Conservation (phyloP, 2,113 vertebrate genomes). For the Hemiscyllium ocellatum region DNA sequence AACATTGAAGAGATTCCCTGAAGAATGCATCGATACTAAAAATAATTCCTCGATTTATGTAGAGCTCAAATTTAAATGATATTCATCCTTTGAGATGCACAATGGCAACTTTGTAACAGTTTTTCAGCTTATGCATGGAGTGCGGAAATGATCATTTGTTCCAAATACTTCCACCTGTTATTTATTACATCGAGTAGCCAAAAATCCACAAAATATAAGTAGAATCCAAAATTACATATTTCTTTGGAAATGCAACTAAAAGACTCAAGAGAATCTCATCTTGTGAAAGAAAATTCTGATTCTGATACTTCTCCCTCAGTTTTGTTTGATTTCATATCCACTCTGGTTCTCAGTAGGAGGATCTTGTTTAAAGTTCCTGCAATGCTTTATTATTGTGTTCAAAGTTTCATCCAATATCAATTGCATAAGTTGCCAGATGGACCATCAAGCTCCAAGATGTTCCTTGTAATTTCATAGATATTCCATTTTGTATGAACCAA, state of each 20-base stretch:
- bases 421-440: background rate
- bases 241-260: background rate
- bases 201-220: background rate
- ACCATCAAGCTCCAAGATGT: background rate
- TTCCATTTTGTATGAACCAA: background rate
- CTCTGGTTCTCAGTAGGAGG: background rate
- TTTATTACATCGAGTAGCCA: background rate
- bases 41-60: slow-evolving; percentile 22
- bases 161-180: background rate
- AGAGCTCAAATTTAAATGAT: slow-evolving; percentile 12
- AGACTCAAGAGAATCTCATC: background rate
- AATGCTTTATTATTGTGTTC: background rate
- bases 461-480: background rate
- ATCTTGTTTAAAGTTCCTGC: background rate
- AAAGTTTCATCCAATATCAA: background rate
- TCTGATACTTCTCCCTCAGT: background rate
- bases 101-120: background rate
- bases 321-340: background rate
- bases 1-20: slow-evolving; percentile 7
- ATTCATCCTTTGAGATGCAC: slow-evolving; percentile 14
- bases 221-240: background rate
- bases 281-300: background rate
- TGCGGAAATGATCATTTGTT: background rate
- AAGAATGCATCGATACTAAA: background rate
- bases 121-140: background rate